These are phyloP conservation scores for Pantherophis alleghaniensis DNA, from an alignment of 2,797 vertebrate genomes.

Conservation along the genomic window DNA sequence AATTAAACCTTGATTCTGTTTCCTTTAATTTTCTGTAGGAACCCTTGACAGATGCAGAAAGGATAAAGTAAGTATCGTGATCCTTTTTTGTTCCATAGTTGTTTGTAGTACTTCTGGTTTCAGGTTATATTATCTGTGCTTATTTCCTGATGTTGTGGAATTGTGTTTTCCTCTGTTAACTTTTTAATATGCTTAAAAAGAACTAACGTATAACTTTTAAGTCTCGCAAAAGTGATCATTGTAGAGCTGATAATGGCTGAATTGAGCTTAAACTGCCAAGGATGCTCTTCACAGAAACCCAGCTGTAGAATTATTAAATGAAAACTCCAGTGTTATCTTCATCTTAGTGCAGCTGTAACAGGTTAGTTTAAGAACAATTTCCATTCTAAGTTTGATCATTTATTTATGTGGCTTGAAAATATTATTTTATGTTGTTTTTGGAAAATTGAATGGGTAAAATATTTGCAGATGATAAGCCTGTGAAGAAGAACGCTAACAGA, in stretches of 20 bases:
- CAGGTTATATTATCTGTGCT: conserved; percentile 21
- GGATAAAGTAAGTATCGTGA: conserved; percentile 86
- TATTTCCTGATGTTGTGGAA: background rate
- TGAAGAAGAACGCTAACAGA: conserved; percentile 1
- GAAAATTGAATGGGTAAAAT: background rate
- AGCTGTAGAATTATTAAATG: conserved; percentile 11
- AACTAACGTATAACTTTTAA: background rate
- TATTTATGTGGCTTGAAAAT: background rate
- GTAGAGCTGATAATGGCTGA: background rate
- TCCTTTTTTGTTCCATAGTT: background rate
- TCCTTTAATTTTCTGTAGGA: conserved; percentile 79
- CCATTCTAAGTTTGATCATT: background rate
- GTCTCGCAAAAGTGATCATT: background rate
- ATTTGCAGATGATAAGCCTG: background rate
- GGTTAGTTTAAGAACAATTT: background rate
- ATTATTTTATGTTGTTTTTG: background rate
- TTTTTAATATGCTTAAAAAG: background rate
- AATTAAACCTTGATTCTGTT: conserved; percentile 55
- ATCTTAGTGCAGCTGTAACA: background rate
- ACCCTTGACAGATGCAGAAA: conserved; percentile 83
- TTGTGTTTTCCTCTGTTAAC: background rate
- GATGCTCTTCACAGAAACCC: conserved; percentile 25
- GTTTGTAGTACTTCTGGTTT: conserved; percentile 6
- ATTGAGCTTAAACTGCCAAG: background rate
- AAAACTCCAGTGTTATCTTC: background rate